Conservation (phyloP, 2,888 invertebrate genomes). For the Elysia crispata region DNA sequence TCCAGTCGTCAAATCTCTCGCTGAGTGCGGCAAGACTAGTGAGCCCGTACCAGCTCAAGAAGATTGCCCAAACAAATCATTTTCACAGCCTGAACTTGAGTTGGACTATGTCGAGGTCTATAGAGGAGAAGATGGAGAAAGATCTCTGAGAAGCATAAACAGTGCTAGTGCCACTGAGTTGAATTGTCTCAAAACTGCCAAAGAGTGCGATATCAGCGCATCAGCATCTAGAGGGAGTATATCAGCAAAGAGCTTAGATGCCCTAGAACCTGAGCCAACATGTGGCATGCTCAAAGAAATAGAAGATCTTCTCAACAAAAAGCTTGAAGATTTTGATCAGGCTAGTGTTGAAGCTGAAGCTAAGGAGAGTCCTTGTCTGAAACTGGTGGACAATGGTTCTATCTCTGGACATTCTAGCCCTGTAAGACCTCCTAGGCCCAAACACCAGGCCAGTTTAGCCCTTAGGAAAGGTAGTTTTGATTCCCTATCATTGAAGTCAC, state of each 20-base stretch:
- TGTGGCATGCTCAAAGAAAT: conserved; percentile 58
- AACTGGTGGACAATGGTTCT: conserved; percentile 43
- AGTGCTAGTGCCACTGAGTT: background rate
- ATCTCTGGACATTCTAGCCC: conserved; percentile 48
- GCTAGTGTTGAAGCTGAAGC: conserved; percentile 3
- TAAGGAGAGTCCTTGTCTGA: conserved; percentile 54
- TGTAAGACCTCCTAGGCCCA: conserved; percentile 64
- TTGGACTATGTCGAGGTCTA: conserved; percentile 36
- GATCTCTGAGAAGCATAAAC: background rate
- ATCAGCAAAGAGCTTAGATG: conserved; percentile 20
- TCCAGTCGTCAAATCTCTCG: too few relatives aligned
- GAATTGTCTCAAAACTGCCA: background rate
- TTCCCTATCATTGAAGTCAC: conserved; percentile 18
- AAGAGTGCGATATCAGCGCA: background rate
- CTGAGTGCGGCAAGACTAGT: too few relatives aligned
- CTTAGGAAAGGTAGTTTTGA: conserved; percentile 37
- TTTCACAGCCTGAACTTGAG: conserved; percentile 22
- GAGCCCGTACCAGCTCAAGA: too few relatives aligned
- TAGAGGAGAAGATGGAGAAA: conserved; percentile 1
- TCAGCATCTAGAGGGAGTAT: background rate
- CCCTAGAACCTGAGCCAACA: conserved; percentile 50
- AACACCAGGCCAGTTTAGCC: conserved; percentile 55
- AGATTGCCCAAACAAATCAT: too few relatives aligned
- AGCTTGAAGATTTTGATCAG: conserved; percentile 45
- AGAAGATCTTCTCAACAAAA: conserved; percentile 51